phyloP scores from a whole-genome alignment of 2,113 vertebrate genomes.

The Furnarius figulus region DNA sequence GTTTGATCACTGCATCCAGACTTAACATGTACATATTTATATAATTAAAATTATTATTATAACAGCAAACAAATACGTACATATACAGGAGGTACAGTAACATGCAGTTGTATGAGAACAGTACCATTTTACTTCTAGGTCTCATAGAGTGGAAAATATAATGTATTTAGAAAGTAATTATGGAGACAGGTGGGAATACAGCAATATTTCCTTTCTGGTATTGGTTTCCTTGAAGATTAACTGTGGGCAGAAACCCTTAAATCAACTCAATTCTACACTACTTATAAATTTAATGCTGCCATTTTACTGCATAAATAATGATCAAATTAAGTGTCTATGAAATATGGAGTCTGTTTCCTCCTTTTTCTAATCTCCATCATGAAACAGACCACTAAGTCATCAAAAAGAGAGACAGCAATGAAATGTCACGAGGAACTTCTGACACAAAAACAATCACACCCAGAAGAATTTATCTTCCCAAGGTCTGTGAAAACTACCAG shows the following conservation, averaged over 20 bases:
- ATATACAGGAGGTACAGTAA: neutral
- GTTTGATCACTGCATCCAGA: neutral
- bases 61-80: neutral
- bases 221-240: neutral
- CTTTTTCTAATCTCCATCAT: neutral
- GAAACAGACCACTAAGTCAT: neutral
- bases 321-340: neutral
- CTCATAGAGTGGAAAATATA: neutral
- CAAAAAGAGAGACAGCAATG: neutral
- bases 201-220: neutral
- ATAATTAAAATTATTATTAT: neutral
- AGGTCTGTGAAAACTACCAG: neutral
- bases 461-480: neutral
- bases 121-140: neutral
- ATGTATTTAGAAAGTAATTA: neutral
- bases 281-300: neutral
- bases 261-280: neutral
- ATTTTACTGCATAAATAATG: neutral
- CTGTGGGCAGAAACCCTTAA: neutral
- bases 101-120: neutral
- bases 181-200: neutral
- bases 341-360: neutral
- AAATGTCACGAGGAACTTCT: neutral
- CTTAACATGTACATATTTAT: neutral
- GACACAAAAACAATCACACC: rapidly evolving